Percentiles rank a stretch among this genome's conserved stretches.
These are phyloP conservation scores for Clunio marinus DNA, from an alignment of 2,888 invertebrate genomes.

Conservation along the genomic window DNA sequence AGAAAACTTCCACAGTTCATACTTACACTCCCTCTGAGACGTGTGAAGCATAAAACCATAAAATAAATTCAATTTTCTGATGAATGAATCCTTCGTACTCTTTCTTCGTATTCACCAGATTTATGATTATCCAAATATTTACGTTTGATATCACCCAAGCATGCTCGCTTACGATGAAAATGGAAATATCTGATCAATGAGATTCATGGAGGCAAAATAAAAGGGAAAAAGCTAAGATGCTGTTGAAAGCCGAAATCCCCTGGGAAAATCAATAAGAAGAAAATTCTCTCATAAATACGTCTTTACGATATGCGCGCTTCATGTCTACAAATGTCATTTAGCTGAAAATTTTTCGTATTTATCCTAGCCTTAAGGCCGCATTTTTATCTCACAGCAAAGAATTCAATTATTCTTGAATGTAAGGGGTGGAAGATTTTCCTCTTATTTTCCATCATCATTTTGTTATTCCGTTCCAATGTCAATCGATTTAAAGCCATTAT, in stretches of 20 bases:
- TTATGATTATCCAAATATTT: slow-evolving; percentile 36
- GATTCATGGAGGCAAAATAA: not conserved
- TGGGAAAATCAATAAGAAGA: not conserved
- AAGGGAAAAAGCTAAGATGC: not conserved
- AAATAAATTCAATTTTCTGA: slow-evolving; percentile 38
- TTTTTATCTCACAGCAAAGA: not conserved
- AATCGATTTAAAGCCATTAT: too few relatives aligned
- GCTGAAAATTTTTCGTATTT: not conserved
- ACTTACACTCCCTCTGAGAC: not conserved
- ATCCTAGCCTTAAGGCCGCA: not conserved
- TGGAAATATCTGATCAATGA: slow-evolving; percentile 23
- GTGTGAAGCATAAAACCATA: slow-evolving; percentile 18
- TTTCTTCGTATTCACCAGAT: slow-evolving; percentile 16
- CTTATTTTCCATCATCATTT: too few relatives aligned
- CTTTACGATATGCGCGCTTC: not conserved
- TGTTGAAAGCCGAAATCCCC: not conserved
- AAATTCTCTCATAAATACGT: not conserved
- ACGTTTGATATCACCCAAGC: slow-evolving; percentile 14
- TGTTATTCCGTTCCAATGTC: too few relatives aligned
- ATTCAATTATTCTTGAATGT: slow-evolving; percentile 12
- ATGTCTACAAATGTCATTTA: not conserved
- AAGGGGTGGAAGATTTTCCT: not conserved
- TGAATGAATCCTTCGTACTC: slow-evolving; percentile 20
- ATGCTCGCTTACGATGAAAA: not conserved
- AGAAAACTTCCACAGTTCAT: not conserved